These are phyloP conservation scores for Agrypnus murinus DNA, from an alignment of 2,888 invertebrate species.

Conservation along the genomic window DNA sequence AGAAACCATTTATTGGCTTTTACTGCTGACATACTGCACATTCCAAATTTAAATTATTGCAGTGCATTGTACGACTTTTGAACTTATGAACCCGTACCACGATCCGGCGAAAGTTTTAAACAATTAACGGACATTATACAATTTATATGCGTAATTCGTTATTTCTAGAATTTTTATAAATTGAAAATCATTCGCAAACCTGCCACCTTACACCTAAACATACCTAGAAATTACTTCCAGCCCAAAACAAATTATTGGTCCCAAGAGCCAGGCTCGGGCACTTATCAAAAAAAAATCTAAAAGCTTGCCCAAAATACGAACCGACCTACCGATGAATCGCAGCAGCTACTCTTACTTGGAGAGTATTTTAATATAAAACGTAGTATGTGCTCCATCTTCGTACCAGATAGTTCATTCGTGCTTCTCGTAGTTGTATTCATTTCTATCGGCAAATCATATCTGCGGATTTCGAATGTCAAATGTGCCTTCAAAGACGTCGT, in stretches of 20 bases:
- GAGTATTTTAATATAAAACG: neutral
- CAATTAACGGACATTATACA: constrained; percentile 44
- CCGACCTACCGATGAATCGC: too few species aligned
- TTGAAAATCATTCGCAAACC: too few species aligned
- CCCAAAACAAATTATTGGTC: too few species aligned
- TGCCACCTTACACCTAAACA: too few species aligned
- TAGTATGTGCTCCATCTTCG: constrained; percentile 1
- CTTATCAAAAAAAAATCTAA: too few species aligned
- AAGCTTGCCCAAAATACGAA: too few species aligned
- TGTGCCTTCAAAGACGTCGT: constrained; percentile 31
- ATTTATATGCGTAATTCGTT: constrained; percentile 5
- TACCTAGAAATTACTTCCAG: too few species aligned
- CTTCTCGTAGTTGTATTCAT: neutral
- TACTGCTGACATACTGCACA: constrained; percentile 53
- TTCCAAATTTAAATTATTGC: constrained; percentile 55
- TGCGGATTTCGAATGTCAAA: constrained; percentile 39
- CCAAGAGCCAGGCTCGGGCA: too few species aligned
- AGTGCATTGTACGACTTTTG: constrained; percentile 53
- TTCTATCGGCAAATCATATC: constrained; percentile 18
- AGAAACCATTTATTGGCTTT: constrained; percentile 51
- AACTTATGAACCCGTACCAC: constrained; percentile 45
- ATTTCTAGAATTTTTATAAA: too few species aligned
- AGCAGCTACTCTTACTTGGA: too few species aligned
- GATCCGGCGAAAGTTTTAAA: constrained; percentile 48
- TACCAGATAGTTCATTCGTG: neutral